Percentiles rank a stretch among this genome's conserved stretches.
Evolutionary conservation across 2,113 vertebrate genomes (phyloP).

Genomic region (Bothrops jararaca): DNA sequence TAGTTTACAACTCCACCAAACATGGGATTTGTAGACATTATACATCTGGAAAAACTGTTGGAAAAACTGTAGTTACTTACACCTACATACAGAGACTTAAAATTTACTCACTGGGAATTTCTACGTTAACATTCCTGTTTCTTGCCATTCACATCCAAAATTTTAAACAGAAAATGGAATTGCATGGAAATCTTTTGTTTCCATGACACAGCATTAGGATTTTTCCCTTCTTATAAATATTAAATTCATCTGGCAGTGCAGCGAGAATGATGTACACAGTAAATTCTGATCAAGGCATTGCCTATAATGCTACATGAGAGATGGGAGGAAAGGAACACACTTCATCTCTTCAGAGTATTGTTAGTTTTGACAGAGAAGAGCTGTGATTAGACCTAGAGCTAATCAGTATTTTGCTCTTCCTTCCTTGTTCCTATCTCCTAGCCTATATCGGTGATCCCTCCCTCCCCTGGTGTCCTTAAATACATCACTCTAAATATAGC

Average conservation of each 20-base stretch:
- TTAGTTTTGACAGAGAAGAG: neutral
- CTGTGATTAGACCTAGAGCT: neutral
- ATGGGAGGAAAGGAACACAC: neutral
- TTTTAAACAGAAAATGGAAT: neutral
- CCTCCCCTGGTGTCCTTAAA: neutral
- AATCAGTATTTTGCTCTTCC: neutral
- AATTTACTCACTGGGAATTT: neutral
- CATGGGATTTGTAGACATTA: neutral
- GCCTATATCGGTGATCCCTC: neutral
- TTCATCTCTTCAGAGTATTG: neutral
- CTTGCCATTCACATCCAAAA: neutral
- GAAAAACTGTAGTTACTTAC: neutral
- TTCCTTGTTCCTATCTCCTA: neutral
- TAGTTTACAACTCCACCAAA: neutral
- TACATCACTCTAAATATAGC: neutral
- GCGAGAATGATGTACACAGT: neutral
- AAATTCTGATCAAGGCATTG: neutral
- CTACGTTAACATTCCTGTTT: neutral
- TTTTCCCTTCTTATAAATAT: neutral
- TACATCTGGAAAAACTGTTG: neutral
- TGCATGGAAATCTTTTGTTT: neutral
- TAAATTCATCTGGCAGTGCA: neutral
- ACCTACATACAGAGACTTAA: neutral
- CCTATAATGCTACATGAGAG: neutral
- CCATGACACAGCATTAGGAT: neutral